These are phyloP conservation scores for Iphiclides podalirius DNA, from an alignment of 2,888 invertebrate species.

Conservation along the genomic window DNA sequence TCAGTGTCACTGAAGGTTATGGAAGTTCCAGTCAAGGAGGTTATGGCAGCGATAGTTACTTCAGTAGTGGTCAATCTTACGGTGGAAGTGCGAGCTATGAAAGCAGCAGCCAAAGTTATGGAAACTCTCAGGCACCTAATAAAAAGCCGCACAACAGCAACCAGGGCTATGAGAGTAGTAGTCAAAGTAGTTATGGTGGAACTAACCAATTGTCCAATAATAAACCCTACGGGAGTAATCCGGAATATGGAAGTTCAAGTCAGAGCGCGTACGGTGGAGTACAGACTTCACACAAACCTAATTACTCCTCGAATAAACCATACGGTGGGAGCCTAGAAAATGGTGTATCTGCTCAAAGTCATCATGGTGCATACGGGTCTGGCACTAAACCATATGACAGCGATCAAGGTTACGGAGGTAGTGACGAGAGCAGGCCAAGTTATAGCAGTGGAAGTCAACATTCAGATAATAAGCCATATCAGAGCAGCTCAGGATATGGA, in stretches of 20 bases:
- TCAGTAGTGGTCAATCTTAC: conserved; percentile 23
- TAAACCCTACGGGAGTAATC: conserved; percentile 6
- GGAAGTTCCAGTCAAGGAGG: conserved; percentile 24
- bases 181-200: conserved; percentile 15
- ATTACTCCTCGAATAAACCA: not conserved
- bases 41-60: conserved; percentile 28
- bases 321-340: conserved; percentile 17
- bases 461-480: conserved; percentile 14
- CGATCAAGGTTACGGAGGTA: conserved; percentile 24
- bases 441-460: conserved; percentile 6
- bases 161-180: conserved; percentile 22
- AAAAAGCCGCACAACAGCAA: conserved; percentile 24
- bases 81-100: conserved; percentile 11
- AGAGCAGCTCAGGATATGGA: conserved; percentile 17
- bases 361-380: conserved; percentile 25
- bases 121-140: conserved; percentile 20
- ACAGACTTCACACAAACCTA: conserved; percentile 21
- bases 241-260: conserved; percentile 25
- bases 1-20: conserved; percentile 20
- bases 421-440: conserved; percentile 15
- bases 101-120: conserved; percentile 22
- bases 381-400: conserved; percentile 23
- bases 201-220: conserved; percentile 7
- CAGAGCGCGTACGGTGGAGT: conserved; percentile 26
- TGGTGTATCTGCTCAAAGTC: conserved; percentile 26